Conservation (phyloP, 2,797 vertebrate species). For the Urosaurus nigricauda region DNA sequence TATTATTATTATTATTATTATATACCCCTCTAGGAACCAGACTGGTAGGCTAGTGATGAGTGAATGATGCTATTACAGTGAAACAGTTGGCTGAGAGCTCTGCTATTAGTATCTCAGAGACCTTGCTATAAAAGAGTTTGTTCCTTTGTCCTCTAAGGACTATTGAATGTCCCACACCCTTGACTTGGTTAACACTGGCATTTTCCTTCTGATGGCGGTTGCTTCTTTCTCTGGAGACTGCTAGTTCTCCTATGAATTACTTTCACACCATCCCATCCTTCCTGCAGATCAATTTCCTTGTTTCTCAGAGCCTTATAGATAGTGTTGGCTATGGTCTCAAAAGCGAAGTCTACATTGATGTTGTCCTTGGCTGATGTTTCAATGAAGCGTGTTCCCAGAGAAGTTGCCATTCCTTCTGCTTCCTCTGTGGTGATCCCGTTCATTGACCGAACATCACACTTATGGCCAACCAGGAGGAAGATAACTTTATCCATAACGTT, state of each 20-base stretch:
- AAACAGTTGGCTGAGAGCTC: background rate
- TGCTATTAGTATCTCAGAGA: background rate
- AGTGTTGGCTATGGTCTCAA: constrained; percentile 83
- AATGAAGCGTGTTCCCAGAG: constrained; percentile 87
- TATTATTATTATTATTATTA: too few species aligned
- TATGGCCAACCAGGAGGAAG: constrained; percentile 92
- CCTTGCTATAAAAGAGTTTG: background rate
- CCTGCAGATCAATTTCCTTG: constrained; percentile 82
- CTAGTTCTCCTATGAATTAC: constrained; percentile 82
- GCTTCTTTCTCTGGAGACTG: constrained; percentile 64
- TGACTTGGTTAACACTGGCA: constrained; percentile 69
- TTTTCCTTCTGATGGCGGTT: constrained; percentile 45
- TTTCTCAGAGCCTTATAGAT: constrained; percentile 87
- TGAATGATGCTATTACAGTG: background rate
- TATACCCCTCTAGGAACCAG: background rate
- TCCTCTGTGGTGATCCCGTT: constrained; percentile 85
- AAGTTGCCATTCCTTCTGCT: constrained; percentile 82
- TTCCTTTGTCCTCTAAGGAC: background rate
- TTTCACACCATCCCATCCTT: constrained; percentile 86
- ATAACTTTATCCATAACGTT: constrained; percentile 84
- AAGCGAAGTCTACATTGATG: constrained; percentile 87
- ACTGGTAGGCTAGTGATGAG: background rate
- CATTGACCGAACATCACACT: constrained; percentile 86
- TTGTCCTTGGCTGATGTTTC: constrained; percentile 88
- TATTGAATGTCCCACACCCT: background rate